Conservation (phyloP, 2,888 invertebrate species). For the Diloba caeruleocephala region DNA sequence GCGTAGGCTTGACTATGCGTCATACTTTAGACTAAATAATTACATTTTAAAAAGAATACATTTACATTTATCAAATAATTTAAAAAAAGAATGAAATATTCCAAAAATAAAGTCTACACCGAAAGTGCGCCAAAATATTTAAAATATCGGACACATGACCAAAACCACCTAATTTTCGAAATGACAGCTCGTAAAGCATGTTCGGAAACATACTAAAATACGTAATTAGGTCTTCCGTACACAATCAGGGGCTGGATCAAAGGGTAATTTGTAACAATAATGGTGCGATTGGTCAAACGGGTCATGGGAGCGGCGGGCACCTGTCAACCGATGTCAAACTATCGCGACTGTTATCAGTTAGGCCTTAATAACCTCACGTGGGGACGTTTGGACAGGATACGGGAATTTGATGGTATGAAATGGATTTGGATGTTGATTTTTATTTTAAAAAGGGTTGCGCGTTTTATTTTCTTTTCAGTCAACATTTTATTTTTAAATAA, state of each 20-base stretch:
- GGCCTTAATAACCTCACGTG: conserved; percentile 70
- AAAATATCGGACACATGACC: conserved; percentile 18
- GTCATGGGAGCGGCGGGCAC: conserved; percentile 75
- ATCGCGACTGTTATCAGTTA: conserved; percentile 68
- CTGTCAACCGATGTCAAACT: conserved; percentile 77
- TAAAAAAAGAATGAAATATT: too few species aligned
- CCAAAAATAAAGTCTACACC: too few species aligned
- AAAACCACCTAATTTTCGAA: conserved; percentile 34
- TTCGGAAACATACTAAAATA: conserved; percentile 49
- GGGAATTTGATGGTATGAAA: conserved; percentile 46
- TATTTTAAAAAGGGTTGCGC: conserved; percentile 18
- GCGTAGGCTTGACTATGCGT: too few species aligned
- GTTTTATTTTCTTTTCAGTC: background rate
- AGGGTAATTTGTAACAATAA: conserved; percentile 79
- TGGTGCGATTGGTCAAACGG: conserved; percentile 74
- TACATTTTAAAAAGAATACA: too few species aligned
- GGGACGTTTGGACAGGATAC: conserved; percentile 55
- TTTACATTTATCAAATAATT: too few species aligned
- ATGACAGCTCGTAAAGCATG: conserved; percentile 40
- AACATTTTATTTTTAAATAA: background rate
- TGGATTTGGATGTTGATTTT: conserved; percentile 34
- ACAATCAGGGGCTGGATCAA: conserved; percentile 71
- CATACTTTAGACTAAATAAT: too few species aligned
- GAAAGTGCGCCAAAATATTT: too few species aligned
- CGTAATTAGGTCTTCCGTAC: conserved; percentile 68